These are phyloP conservation scores for Peucedramus taeniatus DNA, from an alignment of 2,113 vertebrate species.

Conservation along the genomic window DNA sequence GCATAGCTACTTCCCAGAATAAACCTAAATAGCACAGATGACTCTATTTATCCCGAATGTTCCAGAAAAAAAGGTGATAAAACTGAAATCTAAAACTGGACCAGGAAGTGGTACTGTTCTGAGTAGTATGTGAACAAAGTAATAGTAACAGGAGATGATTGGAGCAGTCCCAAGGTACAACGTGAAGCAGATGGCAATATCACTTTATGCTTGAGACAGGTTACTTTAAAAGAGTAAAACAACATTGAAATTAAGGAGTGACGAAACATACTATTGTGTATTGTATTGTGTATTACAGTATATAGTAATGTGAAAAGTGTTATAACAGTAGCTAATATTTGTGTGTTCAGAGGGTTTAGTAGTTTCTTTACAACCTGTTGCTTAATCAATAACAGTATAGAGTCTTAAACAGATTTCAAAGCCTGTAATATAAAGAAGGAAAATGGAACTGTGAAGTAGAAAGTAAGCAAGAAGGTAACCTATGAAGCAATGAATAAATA, in stretches of 20 bases:
- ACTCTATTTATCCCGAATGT: not conserved
- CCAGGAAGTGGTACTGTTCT: not conserved
- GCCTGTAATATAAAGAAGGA: not conserved
- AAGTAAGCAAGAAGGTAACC: not conserved
- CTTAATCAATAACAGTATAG: not conserved
- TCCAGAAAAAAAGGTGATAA: not conserved
- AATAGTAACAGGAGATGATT: not conserved
- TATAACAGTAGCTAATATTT: not conserved
- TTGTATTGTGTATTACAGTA: not conserved
- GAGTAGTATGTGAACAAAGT: not conserved
- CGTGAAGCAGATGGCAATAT: not conserved
- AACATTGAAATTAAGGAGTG: not conserved
- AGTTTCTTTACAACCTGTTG: not conserved
- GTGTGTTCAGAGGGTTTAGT: not conserved
- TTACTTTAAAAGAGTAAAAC: not conserved
- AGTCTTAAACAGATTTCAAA: not conserved
- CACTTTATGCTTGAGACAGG: fast-evolving
- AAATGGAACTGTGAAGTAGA: not conserved
- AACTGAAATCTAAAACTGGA: not conserved
- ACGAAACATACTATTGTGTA: not conserved
- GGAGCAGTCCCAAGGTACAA: not conserved
- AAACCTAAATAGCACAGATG: not conserved
- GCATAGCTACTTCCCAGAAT: not conserved
- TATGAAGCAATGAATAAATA: not conserved
- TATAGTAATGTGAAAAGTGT: not conserved